Percentiles rank a stretch among this genome's conserved stretches.
Evolutionary conservation across 2,888 invertebrate species (phyloP).

Genomic region (Platynereis dumerilii): DNA sequence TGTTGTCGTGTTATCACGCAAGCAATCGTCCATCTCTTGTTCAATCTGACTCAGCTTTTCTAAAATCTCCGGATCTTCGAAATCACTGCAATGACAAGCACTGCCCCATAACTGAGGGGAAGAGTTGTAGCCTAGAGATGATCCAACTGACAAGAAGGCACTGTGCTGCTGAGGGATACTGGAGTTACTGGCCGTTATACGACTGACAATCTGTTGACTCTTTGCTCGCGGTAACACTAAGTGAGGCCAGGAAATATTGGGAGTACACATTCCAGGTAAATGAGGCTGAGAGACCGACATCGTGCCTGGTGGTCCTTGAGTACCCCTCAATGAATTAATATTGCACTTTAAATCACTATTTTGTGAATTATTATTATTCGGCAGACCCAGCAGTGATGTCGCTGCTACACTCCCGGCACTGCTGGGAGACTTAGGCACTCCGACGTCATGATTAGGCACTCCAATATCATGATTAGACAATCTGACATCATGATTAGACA

Average conservation of each 20-base stretch:
- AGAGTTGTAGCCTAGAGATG: conserved; percentile 15
- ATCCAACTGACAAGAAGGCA: not conserved
- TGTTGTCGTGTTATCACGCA: conserved; percentile 11
- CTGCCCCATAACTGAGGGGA: not conserved
- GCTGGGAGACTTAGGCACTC: not conserved
- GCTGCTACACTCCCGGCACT: not conserved
- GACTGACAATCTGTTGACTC: not conserved
- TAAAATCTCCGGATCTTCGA: conserved; percentile 7
- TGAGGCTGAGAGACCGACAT: not conserved
- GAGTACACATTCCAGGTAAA: not conserved
- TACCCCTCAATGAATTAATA: no score
- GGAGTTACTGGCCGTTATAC: not conserved
- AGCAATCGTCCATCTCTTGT: conserved; percentile 31
- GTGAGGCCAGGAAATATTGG: not conserved
- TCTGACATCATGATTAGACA: not conserved
- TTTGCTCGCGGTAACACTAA: not conserved
- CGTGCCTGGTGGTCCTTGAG: not conserved
- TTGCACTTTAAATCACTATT: not conserved
- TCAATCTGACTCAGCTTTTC: conserved; percentile 34
- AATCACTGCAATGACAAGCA: conserved; percentile 3
- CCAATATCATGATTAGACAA: not conserved
- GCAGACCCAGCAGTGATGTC: not conserved
- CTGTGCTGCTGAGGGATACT: not conserved
- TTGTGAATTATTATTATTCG: not conserved
- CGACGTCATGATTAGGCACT: not conserved